Evolutionary conservation across 2,888 invertebrate species (phyloP).

Genomic region (Halocaridina rubra): DNA sequence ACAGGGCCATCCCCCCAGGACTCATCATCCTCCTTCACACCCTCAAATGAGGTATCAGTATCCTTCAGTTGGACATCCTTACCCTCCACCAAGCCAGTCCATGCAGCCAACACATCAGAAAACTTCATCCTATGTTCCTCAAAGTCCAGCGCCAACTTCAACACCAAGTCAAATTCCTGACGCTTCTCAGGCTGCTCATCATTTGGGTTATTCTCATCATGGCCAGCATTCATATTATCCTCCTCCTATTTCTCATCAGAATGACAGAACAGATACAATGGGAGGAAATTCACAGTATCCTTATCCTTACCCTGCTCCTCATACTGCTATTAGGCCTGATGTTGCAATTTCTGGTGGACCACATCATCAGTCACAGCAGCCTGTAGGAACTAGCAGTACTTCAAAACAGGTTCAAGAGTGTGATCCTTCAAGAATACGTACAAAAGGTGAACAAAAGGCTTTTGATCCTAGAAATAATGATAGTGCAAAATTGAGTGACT

Average conservation of each 20-base stretch:
- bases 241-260: slow-evolving; percentile 26
- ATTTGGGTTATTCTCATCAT: slow-evolving; percentile 30
- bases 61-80: not conserved
- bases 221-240: slow-evolving; percentile 25
- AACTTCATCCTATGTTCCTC: not conserved
- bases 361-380: not conserved
- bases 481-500: not conserved
- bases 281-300: slow-evolving; percentile 26
- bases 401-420: slow-evolving; percentile 21
- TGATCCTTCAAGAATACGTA: slow-evolving; percentile 35
- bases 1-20: not conserved
- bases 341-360: too few relatives aligned
- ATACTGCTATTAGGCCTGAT: not conserved
- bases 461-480: slow-evolving; percentile 34
- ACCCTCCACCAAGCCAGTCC: not conserved
- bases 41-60: not conserved
- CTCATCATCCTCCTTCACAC: not conserved
- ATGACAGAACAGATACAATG: slow-evolving; percentile 23
- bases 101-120: not conserved
- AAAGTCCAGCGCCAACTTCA: not conserved
- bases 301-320: slow-evolving; percentile 9
- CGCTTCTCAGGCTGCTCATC: slow-evolving; percentile 5
- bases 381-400: not conserved
- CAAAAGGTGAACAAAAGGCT: slow-evolving; percentile 48
- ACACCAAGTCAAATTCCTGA: not conserved